These are phyloP conservation scores for Ectropis grisescens DNA, from an alignment of 1,140 invertebrate genomes.

Conservation along the genomic window DNA sequence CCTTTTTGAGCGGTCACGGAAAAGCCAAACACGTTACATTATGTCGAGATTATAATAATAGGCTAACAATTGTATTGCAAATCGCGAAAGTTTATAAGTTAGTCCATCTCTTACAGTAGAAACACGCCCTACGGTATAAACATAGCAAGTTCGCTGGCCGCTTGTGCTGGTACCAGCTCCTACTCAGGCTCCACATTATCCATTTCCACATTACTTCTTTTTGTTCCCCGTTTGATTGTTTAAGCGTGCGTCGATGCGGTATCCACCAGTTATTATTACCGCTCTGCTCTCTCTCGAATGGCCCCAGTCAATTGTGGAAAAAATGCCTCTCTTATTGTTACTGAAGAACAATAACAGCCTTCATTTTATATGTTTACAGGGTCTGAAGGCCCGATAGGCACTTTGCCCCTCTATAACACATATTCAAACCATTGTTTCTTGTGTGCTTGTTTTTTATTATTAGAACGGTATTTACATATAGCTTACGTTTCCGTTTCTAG, in stretches of 20 bases:
- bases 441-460: slow-evolving; percentile 18
- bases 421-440: slow-evolving; percentile 42
- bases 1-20: not conserved
- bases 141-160: too few species aligned
- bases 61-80: too few species aligned
- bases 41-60: too few species aligned
- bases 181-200: slow-evolving; percentile 45
- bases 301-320: slow-evolving; percentile 63
- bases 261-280: slow-evolving; percentile 62
- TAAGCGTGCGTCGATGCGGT: slow-evolving; percentile 65
- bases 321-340: slow-evolving; percentile 63
- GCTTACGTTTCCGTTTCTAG: slow-evolving; percentile 11
- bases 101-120: too few species aligned
- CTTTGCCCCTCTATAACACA: slow-evolving; percentile 46
- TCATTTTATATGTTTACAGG: slow-evolving; percentile 67
- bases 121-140: too few species aligned
- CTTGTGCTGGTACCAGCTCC: slow-evolving; percentile 7
- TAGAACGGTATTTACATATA: slow-evolving; percentile 13
- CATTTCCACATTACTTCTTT: slow-evolving; percentile 66
- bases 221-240: slow-evolving; percentile 67
- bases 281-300: slow-evolving; percentile 57
- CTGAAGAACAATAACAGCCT: slow-evolving; percentile 63
- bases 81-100: too few species aligned
- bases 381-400: slow-evolving; percentile 59
- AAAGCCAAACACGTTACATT: too few species aligned